Evolutionary conservation across 2,797 vertebrate genomes (phyloP), one percentile per base, ranked within the genome.

Genomic region (Paedocypris micromegethes): DNA sequence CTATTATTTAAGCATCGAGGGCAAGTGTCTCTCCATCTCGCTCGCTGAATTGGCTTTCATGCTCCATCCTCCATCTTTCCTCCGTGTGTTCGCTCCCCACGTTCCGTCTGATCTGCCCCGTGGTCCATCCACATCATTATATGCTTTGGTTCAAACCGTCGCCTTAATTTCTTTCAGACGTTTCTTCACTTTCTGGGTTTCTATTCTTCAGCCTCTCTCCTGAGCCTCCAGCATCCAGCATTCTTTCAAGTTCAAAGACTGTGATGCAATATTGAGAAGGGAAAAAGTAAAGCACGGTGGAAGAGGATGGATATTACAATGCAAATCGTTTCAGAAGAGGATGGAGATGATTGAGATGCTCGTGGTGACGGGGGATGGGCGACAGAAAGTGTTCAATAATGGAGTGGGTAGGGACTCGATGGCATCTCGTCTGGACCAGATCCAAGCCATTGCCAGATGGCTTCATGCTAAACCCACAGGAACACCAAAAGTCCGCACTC

Each of bases 391-490:
- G 68, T 77, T 83, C 78, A 74, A 78, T 79, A 80, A 75, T 82
- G 79, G 82, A 83, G 83, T 75, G 66, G 5, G 9, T 43, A 77
- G 80, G 78, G 77, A 70, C 63, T 78, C 77, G 81, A 74, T 75
- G 84, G 59, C 68, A 64, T 79, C 66, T 66, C 81, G 80, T 78
- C 80, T 89, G 88, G 86, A 88, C 76, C 66, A 76, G 79, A 76
- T 81, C 86, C 88, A 88, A 86, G 78, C 81, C 70, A 63, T 76
- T 78, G 81, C 81, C 88, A 90, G 88, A 90, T 90, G 88, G 88
- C 83, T 79, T 79, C 80, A 82, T 85, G 86, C 83, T 84, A 81
- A 74, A 81, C 80, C 84, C 83, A 79, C 76, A 87, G 85, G 81
- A 79, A 86, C 86, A 87, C 86, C 84, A 83, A 82, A 78, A 81